A percentile compares a stretch with the other conserved stretches of the same genome.
These are phyloP conservation scores for Gobius niger DNA, from an alignment of 2,113 vertebrate species.

Conservation along the genomic window DNA sequence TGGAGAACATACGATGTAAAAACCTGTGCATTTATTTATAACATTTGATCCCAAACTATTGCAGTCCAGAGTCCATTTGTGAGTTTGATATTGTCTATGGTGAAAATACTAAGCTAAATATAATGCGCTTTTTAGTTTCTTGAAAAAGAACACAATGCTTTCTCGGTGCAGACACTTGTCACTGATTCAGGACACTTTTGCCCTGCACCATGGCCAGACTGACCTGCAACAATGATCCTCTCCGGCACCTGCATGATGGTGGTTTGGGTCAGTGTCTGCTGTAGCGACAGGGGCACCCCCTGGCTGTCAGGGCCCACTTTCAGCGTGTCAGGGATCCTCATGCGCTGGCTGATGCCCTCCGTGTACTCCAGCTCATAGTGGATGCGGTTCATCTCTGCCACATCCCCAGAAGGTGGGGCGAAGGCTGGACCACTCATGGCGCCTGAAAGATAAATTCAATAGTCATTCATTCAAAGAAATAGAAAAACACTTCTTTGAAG, in stretches of 20 bases:
- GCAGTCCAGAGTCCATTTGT: too few species aligned
- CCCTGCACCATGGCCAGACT: neutral
- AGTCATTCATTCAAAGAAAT: neutral
- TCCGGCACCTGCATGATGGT: constrained; percentile 94
- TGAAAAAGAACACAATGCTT: neutral
- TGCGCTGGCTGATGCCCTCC: constrained; percentile 93
- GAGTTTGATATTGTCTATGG: too few species aligned
- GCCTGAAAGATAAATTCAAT: constrained; percentile 24
- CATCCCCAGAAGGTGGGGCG: constrained; percentile 82
- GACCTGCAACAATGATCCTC: constrained; percentile 92
- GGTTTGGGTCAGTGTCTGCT: constrained; percentile 78
- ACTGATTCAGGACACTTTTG: neutral
- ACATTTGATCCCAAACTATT: too few species aligned
- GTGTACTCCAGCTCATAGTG: constrained; percentile 95
- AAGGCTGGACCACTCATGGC: constrained; percentile 83
- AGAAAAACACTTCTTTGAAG: too few species aligned
- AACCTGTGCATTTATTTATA: too few species aligned
- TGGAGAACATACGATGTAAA: too few species aligned
- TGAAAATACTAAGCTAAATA: too few species aligned
- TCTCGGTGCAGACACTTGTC: neutral
- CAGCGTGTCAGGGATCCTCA: constrained; percentile 94
- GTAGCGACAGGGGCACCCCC: constrained; percentile 43
- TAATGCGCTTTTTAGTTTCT: neutral
- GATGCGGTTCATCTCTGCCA: constrained; percentile 91
- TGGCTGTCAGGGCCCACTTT: constrained; percentile 85